A percentile compares a stretch with the other conserved stretches of the same genome.
Conservation (phyloP, 2,113 vertebrate species). For the Xiphorhynchus elegans region DNA sequence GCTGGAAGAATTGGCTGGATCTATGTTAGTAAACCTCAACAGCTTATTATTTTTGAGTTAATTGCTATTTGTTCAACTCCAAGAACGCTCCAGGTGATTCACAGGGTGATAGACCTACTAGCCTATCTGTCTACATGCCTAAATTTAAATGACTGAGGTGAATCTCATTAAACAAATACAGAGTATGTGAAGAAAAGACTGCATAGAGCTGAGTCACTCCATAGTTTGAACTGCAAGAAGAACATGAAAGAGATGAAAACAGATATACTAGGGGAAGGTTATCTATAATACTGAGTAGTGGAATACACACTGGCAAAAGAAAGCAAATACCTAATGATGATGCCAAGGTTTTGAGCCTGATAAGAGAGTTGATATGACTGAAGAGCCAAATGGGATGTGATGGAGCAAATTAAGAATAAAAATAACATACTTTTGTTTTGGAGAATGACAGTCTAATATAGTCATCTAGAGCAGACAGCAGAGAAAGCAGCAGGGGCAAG, state of each 20-base stretch:
- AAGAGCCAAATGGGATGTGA: not conserved
- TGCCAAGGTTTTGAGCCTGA: not conserved
- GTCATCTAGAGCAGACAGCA: not conserved
- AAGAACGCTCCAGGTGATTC: not conserved
- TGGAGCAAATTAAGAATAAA: not conserved
- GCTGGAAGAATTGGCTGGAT: not conserved
- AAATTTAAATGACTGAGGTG: not conserved
- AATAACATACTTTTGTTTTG: not conserved
- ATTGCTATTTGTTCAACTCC: not conserved
- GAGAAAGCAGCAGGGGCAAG: not conserved
- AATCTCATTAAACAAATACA: not conserved
- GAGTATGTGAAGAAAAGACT: not conserved
- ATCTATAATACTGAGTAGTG: not conserved
- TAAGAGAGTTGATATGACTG: not conserved
- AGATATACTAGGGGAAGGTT: not conserved
- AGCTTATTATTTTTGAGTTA: not conserved
- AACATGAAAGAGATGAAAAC: not conserved
- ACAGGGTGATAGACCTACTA: not conserved
- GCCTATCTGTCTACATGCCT: not conserved
- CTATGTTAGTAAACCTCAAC: not conserved
- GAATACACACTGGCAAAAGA: not conserved
- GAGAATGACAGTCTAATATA: not conserved
- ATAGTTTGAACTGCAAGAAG: not conserved
- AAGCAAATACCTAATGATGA: not conserved
- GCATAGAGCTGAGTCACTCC: not conserved